phyloP scores from a whole-genome alignment of 2,797 vertebrate genomes.

The Sebastes diaconus region DNA sequence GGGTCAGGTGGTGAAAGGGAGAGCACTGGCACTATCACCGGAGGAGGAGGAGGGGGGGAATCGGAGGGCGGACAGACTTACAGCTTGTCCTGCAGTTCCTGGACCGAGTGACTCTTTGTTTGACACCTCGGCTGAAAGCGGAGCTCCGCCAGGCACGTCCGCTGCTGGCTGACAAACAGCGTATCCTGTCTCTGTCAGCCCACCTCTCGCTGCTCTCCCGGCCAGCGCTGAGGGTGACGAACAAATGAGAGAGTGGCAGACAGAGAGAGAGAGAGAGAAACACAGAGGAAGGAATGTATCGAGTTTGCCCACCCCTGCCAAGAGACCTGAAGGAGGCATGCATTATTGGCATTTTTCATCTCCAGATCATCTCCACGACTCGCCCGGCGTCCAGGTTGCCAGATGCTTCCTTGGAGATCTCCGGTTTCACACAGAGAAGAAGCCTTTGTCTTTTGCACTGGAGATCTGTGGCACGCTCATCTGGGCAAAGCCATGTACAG shows the following conservation, averaged over 20 bases:
- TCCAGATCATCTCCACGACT: slow-evolving; percentile 56
- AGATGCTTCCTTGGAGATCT: slow-evolving; percentile 74
- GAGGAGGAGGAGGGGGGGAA: slow-evolving; percentile 11
- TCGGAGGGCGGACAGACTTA: slow-evolving; percentile 58
- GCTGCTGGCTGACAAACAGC: slow-evolving; percentile 71
- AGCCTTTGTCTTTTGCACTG: slow-evolving; percentile 66
- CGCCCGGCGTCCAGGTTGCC: slow-evolving; percentile 64
- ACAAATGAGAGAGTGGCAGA: slow-evolving; percentile 56
- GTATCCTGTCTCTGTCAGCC: slow-evolving; percentile 70
- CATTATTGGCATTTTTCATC: slow-evolving; percentile 80
- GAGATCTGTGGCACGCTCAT: slow-evolving; percentile 51
- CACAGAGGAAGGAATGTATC: slow-evolving; percentile 62
- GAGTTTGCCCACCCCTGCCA: slow-evolving; percentile 71
- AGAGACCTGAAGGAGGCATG: slow-evolving; percentile 62
- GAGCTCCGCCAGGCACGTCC: slow-evolving; percentile 71
- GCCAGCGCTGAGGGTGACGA: slow-evolving; percentile 49
- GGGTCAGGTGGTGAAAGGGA: slow-evolving; percentile 17
- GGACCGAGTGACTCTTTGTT: slow-evolving; percentile 78
- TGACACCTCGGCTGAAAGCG: slow-evolving; percentile 79
- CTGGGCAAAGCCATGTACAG: slow-evolving; percentile 29
- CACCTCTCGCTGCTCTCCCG: slow-evolving; percentile 39
- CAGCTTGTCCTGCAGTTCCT: slow-evolving; percentile 75
- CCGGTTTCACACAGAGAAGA: slow-evolving; percentile 72
- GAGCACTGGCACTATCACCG: slow-evolving; percentile 9
- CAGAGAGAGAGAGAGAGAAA: slow-evolving; percentile 17